Conservation (phyloP, 2,888 invertebrate genomes). For the Diaphora mendica region DNA sequence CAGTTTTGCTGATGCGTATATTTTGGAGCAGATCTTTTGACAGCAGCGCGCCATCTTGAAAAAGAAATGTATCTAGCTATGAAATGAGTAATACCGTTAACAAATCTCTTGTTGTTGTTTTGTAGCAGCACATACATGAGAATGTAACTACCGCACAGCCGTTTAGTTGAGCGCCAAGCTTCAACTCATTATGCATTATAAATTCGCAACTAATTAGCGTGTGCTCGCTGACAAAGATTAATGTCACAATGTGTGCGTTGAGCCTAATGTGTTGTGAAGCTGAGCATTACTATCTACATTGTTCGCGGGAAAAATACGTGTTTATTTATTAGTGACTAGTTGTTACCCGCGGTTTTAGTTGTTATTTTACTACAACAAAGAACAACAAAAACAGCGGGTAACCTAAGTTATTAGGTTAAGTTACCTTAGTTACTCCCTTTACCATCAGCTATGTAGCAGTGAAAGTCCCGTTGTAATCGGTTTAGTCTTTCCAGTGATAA, state of each 20-base stretch:
- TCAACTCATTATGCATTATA: slow-evolving; percentile 56
- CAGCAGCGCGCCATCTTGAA: background rate
- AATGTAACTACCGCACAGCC: slow-evolving; percentile 22
- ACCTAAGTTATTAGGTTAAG: too few relatives aligned
- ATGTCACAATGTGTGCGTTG: slow-evolving; percentile 50
- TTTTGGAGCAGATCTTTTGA: too few relatives aligned
- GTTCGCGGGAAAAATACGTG: background rate
- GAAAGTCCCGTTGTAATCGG: too few relatives aligned
- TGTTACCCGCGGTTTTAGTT: too few relatives aligned
- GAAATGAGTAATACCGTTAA: background rate
- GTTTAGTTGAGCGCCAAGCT: slow-evolving; percentile 41
- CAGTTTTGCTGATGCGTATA: too few relatives aligned
- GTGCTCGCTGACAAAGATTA: slow-evolving; percentile 60
- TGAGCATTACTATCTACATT: background rate
- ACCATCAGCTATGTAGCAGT: too few relatives aligned
- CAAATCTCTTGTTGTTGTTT: background rate
- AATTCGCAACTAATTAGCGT: slow-evolving; percentile 63
- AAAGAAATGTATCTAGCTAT: background rate
- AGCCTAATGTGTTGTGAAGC: slow-evolving; percentile 51
- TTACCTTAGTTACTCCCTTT: too few relatives aligned
- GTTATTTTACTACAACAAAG: too few relatives aligned
- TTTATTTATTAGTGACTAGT: background rate
- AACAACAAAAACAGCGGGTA: too few relatives aligned
- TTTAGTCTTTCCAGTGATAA: too few relatives aligned
- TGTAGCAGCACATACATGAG: slow-evolving; percentile 20